Evolutionary conservation across 2,888 invertebrate genomes (phyloP), one percentile per base, ranked within the genome.

Genomic region (Tipula vernalis): DNA sequence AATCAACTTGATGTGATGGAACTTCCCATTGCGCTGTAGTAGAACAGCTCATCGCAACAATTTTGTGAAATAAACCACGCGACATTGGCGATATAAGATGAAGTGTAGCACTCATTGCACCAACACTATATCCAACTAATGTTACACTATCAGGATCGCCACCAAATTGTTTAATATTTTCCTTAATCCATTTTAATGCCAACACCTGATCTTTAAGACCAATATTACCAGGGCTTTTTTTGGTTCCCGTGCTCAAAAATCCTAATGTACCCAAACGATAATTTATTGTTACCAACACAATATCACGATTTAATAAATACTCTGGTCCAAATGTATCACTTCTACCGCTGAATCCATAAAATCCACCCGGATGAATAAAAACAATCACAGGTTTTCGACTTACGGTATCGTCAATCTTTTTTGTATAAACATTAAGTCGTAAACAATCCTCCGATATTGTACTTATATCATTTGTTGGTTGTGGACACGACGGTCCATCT

Each of bases 191-290:
- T 88, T 93, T 91, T 71, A 95, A 89, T 0, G 93, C 95, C 36
- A 92, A 90, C 0, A 95, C 94, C 90, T 95, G 95, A 89, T 95
- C 95, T 89, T 95, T 94, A 87, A 94, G 91, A 0, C 94, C 95
- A 87, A 93, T 93, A 89, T 95, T 95, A 4, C 95, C 95, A 0
- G 94, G 94, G 0, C 94, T 94, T 51, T 92, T 91, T 84, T 93
- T 91, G 86, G 94, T 94, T 0, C 94, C 94, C 0, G 94, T 94
- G 88, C 93, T 93, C 13, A 94, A 89, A 89, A 93, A 94, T 3
- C 94, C 94, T 71, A 91, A 87, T 0, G 90, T 88, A 2, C 90
- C 90, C 42, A 91, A 87, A 2, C 91, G 90, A 87, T 91, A 91
- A 86, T 91, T 90, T 1, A 91, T 88, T 1, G 90, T 88, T 5